Conservation (phyloP, 2,797 vertebrate species). For the Jordanella pulchra region DNA sequence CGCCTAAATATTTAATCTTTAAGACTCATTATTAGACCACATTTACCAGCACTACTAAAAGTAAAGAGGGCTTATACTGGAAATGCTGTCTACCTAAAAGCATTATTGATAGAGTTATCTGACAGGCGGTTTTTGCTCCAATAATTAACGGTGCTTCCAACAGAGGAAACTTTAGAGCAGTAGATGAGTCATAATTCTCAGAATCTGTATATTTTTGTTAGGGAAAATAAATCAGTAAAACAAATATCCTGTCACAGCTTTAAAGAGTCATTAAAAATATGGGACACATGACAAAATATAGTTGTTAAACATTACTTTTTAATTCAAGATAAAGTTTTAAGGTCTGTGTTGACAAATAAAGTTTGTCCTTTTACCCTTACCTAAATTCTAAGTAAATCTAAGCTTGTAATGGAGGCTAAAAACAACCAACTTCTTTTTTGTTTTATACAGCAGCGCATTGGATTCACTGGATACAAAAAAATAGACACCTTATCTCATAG, state of each 20-base stretch:
- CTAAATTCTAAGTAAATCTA: background rate
- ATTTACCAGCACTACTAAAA: background rate
- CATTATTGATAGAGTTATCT: background rate
- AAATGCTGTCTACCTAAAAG: background rate
- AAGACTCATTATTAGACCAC: background rate
- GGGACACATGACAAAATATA: background rate
- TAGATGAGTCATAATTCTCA: background rate
- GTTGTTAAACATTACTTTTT: background rate
- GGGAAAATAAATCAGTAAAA: background rate
- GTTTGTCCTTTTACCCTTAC: background rate
- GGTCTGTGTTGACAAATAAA: background rate
- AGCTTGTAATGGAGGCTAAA: background rate
- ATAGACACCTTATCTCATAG: no score
- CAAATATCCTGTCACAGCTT: background rate
- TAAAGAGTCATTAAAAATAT: background rate
- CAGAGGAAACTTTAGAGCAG: background rate
- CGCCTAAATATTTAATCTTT: background rate
- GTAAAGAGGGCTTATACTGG: no score
- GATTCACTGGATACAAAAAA: no score
- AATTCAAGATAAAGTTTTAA: no score
- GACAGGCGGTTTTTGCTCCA: background rate
- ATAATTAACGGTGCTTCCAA: background rate
- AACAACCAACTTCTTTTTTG: no score
- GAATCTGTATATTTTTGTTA: background rate
- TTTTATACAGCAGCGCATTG: no score